phyloP scores from a whole-genome alignment of 2,888 invertebrate species.

The Agrochola circellaris region DNA sequence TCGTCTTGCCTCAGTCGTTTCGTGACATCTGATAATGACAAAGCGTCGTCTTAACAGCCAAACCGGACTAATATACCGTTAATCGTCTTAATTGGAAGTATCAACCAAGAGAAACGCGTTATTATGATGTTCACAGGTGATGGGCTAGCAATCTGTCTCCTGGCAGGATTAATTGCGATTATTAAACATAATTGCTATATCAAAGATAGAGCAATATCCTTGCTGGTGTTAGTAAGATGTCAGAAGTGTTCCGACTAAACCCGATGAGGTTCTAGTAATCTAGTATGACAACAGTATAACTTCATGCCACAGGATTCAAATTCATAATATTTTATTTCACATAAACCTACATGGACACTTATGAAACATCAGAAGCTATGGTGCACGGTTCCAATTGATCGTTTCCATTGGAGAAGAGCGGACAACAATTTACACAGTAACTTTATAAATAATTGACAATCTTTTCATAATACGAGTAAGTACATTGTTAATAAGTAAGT shows the following conservation, averaged over 20 bases:
- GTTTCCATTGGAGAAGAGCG: no score
- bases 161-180: conserved; percentile 40
- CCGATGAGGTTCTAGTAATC: neutral
- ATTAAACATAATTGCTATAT: conserved; percentile 40
- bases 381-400: no score
- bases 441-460: no score
- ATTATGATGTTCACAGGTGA: conserved; percentile 35
- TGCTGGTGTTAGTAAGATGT: conserved; percentile 4
- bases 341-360: no score
- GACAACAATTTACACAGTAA: no score
- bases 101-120: conserved; percentile 26
- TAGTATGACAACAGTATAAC: no score
- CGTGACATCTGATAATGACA: neutral
- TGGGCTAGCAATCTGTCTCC: conserved; percentile 42
- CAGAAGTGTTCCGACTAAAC: neutral
- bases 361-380: no score
- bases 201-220: conserved; percentile 3
- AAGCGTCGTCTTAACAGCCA: neutral
- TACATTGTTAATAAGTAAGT: no score
- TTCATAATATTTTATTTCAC: no score
- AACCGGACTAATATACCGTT: neutral
- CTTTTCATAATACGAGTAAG: no score
- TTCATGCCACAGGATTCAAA: no score
- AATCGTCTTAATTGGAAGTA: neutral
- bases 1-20: neutral